Percentiles rank a stretch among this genome's conserved stretches.
phyloP scores from a whole-genome alignment of 2,888 invertebrate species.

The Callimorpha dominula region DNA sequence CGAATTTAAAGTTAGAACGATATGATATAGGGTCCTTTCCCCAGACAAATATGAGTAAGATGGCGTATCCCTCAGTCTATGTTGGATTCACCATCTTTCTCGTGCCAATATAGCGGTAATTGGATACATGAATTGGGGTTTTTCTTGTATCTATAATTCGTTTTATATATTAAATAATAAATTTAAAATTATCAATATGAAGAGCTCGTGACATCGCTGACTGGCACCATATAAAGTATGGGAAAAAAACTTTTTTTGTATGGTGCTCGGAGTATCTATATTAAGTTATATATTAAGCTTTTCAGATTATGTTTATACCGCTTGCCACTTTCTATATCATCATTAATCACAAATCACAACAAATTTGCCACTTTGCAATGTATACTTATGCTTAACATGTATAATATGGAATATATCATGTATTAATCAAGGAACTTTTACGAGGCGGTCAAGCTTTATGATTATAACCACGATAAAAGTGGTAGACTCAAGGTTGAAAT shows the following conservation, averaged over 20 bases:
- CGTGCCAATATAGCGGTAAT: background rate
- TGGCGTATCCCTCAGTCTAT: background rate
- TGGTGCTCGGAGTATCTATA: background rate
- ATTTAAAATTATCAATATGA: too few relatives aligned
- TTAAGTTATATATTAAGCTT: background rate
- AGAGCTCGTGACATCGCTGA: background rate
- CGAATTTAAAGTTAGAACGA: constrained; percentile 42
- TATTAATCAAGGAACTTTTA: constrained; percentile 48
- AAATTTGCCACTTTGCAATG: background rate
- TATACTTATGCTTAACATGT: background rate
- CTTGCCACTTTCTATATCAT: too few relatives aligned
- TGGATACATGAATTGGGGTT: background rate
- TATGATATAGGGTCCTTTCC: constrained; percentile 30
- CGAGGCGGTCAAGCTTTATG: constrained; percentile 41
- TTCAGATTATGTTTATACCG: background rate
- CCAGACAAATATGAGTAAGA: constrained; percentile 15
- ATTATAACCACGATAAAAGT: constrained; percentile 21
- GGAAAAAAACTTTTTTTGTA: background rate
- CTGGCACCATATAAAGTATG: background rate
- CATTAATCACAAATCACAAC: background rate
- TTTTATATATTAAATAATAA: too few relatives aligned
- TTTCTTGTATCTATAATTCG: too few relatives aligned
- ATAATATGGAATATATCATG: constrained; percentile 25
- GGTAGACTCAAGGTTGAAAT: constrained; percentile 24
- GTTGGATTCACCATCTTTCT: background rate